phyloP scores from a whole-genome alignment of 1,140 invertebrate genomes.

The Brachionus asplanchnoidis region DNA sequence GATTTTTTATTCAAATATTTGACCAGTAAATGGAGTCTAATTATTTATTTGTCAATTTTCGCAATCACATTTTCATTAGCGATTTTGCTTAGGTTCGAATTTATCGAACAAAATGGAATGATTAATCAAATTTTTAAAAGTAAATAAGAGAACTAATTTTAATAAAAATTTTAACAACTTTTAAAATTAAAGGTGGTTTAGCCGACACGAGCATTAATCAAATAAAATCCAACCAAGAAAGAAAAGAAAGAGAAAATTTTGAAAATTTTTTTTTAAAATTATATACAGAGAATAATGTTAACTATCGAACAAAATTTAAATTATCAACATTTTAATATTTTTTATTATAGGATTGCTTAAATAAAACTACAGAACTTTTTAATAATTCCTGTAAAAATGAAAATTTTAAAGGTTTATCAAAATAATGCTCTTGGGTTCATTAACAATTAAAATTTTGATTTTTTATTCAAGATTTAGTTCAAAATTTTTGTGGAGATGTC shows the following conservation, averaged over 20 bases:
- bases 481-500: not conserved
- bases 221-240: not conserved
- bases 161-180: not conserved
- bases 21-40: not conserved
- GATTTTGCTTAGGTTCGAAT: not conserved
- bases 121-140: not conserved
- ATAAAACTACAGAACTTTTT: not conserved
- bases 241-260: not conserved
- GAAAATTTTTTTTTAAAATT: not conserved
- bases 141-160: too few species aligned
- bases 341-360: not conserved
- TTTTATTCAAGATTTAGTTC: not conserved
- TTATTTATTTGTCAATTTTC: not conserved
- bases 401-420: not conserved
- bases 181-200: not conserved
- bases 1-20: conserved; percentile 18
- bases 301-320: not conserved
- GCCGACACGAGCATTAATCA: not conserved
- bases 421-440: not conserved
- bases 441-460: too few species aligned
- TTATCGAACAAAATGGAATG: not conserved
- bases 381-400: not conserved
- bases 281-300: not conserved
- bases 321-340: not conserved
- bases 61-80: not conserved